phyloP scores from a whole-genome alignment of 2,113 vertebrate species.

The Campylorhamphus procurvoides region DNA sequence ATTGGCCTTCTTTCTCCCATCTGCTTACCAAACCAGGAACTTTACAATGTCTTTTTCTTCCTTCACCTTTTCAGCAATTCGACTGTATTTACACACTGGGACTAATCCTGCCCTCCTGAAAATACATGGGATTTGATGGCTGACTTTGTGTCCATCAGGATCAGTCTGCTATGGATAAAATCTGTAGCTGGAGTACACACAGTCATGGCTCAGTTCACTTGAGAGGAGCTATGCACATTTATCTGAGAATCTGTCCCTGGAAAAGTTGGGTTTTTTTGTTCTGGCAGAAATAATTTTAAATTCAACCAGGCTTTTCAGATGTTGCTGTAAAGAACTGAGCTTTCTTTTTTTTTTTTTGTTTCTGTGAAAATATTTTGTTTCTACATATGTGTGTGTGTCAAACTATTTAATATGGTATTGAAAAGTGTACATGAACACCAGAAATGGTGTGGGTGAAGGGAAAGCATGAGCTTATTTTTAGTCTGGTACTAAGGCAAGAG shows the following conservation, averaged over 20 bases:
- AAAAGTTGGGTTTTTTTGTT: neutral
- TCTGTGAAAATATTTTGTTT: neutral
- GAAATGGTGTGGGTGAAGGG: neutral
- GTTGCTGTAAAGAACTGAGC: neutral
- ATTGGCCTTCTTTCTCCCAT: constrained; percentile 1
- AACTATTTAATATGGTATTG: neutral
- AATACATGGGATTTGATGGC: neutral
- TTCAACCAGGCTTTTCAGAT: neutral
- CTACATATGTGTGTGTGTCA: too few relatives aligned
- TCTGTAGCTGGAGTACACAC: neutral
- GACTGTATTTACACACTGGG: neutral
- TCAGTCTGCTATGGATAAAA: neutral
- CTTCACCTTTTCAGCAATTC: neutral
- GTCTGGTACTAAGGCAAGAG: neutral
- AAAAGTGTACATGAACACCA: neutral
- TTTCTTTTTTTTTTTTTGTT: neutral
- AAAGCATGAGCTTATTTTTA: neutral
- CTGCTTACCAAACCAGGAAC: constrained; percentile 7
- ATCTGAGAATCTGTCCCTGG: neutral
- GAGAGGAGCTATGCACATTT: neutral
- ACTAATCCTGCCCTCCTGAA: neutral
- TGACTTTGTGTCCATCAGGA: neutral
- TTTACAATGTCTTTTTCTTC: neutral
- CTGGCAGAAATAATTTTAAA: neutral
- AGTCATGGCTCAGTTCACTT: constrained; percentile 6